phyloP scores from a whole-genome alignment of 2,797 vertebrate species.

The Basileuterus tristriatus region DNA sequence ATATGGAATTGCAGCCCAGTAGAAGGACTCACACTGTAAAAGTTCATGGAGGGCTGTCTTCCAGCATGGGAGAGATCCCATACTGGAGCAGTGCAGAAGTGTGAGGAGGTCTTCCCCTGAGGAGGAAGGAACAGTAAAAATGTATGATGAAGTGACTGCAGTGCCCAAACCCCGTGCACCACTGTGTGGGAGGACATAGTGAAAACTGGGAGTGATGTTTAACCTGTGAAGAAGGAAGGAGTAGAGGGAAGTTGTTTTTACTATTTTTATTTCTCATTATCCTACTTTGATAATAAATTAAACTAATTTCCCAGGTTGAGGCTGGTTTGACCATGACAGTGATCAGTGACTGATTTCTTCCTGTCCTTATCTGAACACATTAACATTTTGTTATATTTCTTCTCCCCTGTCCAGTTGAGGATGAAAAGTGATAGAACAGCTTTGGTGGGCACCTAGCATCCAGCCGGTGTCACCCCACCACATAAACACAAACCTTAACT shows the following conservation, averaged over 20 bases:
- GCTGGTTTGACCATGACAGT: background rate
- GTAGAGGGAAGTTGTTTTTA: background rate
- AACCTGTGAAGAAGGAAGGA: background rate
- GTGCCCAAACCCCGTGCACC: fast-evolving
- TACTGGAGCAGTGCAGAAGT: background rate
- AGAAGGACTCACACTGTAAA: background rate
- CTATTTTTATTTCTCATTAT: background rate
- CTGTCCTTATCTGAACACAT: background rate
- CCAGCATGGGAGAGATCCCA: background rate
- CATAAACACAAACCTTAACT: background rate
- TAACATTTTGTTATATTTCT: background rate
- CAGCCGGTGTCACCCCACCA: background rate
- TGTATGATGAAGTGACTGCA: background rate
- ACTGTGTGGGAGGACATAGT: fast-evolving
- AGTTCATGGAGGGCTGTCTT: background rate
- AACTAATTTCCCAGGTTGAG: background rate
- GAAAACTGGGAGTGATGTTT: background rate
- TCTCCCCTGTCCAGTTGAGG: background rate
- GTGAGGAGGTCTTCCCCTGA: background rate
- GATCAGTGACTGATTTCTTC: background rate
- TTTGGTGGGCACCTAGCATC: background rate
- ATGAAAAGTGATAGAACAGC: background rate
- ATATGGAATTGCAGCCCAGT: background rate
- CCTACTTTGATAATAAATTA: background rate
- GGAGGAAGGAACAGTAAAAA: background rate